Conservation (phyloP, 2,797 vertebrate genomes). For the Xyrichtys novacula region DNA sequence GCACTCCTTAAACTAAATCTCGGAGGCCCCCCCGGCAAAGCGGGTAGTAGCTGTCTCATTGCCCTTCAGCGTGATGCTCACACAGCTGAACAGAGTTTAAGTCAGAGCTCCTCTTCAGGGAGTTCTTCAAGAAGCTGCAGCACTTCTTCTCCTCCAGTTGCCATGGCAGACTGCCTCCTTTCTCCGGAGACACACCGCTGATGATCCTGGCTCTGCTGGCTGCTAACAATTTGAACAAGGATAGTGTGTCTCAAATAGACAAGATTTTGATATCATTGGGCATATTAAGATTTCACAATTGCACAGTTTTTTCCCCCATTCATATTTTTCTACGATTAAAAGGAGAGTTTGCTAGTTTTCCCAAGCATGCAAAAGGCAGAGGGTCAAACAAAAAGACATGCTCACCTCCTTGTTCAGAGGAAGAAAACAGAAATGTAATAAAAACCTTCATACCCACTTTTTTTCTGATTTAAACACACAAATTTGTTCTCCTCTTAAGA, state of each 20-base stretch:
- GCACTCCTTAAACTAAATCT: slow-evolving; percentile 30
- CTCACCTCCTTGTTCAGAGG: slow-evolving; percentile 7
- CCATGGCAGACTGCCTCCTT: slow-evolving; percentile 31
- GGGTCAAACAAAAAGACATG: neutral
- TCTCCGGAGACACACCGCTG: slow-evolving; percentile 24
- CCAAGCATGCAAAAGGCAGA: slow-evolving; percentile 22
- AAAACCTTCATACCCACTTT: too few species aligned
- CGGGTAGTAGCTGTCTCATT: slow-evolving; percentile 21
- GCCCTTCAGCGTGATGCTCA: slow-evolving; percentile 41
- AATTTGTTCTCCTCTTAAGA: neutral
- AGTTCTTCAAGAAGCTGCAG: slow-evolving; percentile 29
- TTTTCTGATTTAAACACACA: too few species aligned
- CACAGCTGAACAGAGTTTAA: slow-evolving; percentile 42
- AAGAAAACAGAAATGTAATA: too few species aligned
- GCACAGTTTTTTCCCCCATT: neutral
- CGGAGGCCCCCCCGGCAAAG: slow-evolving; percentile 33
- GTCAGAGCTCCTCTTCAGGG: slow-evolving; percentile 39
- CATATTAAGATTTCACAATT: slow-evolving; percentile 10
- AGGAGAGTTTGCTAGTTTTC: slow-evolving; percentile 2
- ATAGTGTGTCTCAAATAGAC: slow-evolving; percentile 6
- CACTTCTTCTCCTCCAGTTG: slow-evolving; percentile 39
- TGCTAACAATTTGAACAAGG: slow-evolving; percentile 1
- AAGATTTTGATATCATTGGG: slow-evolving; percentile 6
- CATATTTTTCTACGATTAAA: neutral
- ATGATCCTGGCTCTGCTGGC: slow-evolving; percentile 36